Percentiles rank a stretch among this genome's conserved stretches.
Evolutionary conservation across 64 coral and sea anemone species (phyloP).

Genomic region (Dendrophyllia cribrosa): DNA sequence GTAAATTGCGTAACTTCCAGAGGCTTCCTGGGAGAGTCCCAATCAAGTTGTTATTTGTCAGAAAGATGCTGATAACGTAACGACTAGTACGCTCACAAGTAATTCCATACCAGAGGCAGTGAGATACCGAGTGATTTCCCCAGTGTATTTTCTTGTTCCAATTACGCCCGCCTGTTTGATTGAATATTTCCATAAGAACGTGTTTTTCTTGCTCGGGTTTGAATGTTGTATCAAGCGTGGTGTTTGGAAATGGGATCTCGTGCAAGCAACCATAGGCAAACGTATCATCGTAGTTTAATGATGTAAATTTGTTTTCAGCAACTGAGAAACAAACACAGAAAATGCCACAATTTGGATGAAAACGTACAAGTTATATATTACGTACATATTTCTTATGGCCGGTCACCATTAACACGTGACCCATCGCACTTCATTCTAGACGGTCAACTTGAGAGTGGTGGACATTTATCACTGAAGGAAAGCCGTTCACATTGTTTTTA

Average conservation of each 20-base stretch:
- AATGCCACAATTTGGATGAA: too few relatives aligned
- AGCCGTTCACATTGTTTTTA: too few relatives aligned
- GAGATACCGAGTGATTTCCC: constrained; percentile 36
- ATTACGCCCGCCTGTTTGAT: constrained; percentile 36
- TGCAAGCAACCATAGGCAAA: constrained; percentile 12
- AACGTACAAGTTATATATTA: too few relatives aligned
- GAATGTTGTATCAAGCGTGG: constrained; percentile 58
- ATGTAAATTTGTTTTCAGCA: not conserved
- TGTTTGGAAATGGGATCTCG: not conserved
- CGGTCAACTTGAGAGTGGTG: too few relatives aligned
- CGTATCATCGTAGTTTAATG: not conserved
- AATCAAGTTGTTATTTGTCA: constrained; percentile 65
- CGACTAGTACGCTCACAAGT: constrained; percentile 47
- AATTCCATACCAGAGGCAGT: constrained; percentile 79
- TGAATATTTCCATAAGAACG: constrained; percentile 67
- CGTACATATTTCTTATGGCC: too few relatives aligned
- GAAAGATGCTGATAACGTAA: constrained; percentile 55
- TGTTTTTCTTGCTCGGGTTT: constrained; percentile 37
- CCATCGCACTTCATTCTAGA: too few relatives aligned
- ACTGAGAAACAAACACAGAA: not conserved
- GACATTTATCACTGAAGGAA: too few relatives aligned
- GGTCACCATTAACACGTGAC: too few relatives aligned
- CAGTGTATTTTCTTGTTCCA: constrained; percentile 51
- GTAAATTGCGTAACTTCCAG: constrained; percentile 78
- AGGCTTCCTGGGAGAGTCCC: constrained; percentile 74